Evolutionary conservation across 2,797 vertebrate genomes (phyloP), one percentile per base, ranked within the genome.

Genomic region (Macroramphosus scolopax): DNA sequence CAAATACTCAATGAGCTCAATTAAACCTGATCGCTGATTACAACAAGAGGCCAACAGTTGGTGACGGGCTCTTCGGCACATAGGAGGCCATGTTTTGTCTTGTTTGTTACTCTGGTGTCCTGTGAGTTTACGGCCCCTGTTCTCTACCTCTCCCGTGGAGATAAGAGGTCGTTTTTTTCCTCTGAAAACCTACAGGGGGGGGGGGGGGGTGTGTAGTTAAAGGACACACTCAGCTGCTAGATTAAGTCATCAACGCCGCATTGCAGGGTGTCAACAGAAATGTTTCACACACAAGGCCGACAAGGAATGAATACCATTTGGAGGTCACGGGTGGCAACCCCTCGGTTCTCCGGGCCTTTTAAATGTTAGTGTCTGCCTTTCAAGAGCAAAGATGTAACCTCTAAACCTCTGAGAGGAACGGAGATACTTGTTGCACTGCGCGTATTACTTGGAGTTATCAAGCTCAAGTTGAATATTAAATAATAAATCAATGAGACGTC

Each of bases 241-340:
- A 91, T 91, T 88, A 90, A 91, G 85, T 91, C 89, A 91, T 92
- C 91, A 91, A 89, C 89, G 55, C 87, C 45, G 54, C 91, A 92
- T 92, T 91, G 89, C 89, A 68, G 78, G 73, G 86, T 91, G 90
- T 92, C 89, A 91, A 91, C 90, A 90, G 85, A 90, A 85, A 89
- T 90, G 89, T 89, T 90, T 90, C 82, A 89, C 87, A 82, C 85
- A 90, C 87, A 85, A 81, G 88, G 87, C 86, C 82, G 49, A 82
- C 83, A 83, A 83, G 85, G 87, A 91, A 91, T 90, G 89, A 90
- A 84, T 85, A 89, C 87, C 87, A 90, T 90, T 89, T 90, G 84
- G 89, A 89, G 89, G 89, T 91, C 88, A 89, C 51, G 34, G 72
- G 85, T 84, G 79, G 75, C 71, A 74, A 85, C 72, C 82, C 60